These are phyloP conservation scores for Conops quadrifasciatus DNA, from an alignment of 2,888 invertebrate species.

Conservation along the genomic window DNA sequence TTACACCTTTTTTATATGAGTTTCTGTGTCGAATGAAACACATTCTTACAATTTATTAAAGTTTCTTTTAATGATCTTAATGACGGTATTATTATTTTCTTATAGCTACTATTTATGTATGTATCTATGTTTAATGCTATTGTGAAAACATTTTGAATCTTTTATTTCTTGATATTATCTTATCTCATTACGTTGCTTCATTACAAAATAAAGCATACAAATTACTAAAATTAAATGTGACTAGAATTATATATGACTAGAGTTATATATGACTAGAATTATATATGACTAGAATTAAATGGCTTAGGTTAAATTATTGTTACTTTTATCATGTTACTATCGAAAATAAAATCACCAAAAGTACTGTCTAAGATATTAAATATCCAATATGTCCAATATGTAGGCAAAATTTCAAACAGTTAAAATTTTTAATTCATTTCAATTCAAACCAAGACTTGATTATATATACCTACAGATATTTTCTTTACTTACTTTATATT, in stretches of 20 bases:
- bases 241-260: conserved; percentile 32
- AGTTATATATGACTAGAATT: conserved; percentile 9
- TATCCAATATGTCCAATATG: conserved; percentile 21
- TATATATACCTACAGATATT: conserved; percentile 10
- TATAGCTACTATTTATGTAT: conserved; percentile 29
- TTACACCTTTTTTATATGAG: too few species aligned
- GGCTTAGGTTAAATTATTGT: not conserved
- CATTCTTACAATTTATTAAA: conserved; percentile 13
- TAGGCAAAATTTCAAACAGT: conserved; percentile 30
- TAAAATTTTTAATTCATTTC: conserved; percentile 27
- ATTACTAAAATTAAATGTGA: not conserved
- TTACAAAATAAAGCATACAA: conserved; percentile 15
- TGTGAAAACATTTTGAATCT: conserved; percentile 21
- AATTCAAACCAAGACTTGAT: too few species aligned
- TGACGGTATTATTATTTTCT: conserved; percentile 28
- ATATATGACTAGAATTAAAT: conserved; percentile 8
- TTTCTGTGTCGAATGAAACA: not conserved
- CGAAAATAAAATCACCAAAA: too few species aligned
- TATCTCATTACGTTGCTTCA: conserved; percentile 14
- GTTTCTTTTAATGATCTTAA: conserved; percentile 20
- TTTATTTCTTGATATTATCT: conserved; percentile 13
- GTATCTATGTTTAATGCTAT: conserved; percentile 13
- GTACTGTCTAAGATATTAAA: not conserved
- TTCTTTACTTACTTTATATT: not conserved
- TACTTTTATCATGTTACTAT: not conserved